Base-by-base conservation (phyloP, 2,888 invertebrate genomes). In the Trichopoda pennipes region DNA sequence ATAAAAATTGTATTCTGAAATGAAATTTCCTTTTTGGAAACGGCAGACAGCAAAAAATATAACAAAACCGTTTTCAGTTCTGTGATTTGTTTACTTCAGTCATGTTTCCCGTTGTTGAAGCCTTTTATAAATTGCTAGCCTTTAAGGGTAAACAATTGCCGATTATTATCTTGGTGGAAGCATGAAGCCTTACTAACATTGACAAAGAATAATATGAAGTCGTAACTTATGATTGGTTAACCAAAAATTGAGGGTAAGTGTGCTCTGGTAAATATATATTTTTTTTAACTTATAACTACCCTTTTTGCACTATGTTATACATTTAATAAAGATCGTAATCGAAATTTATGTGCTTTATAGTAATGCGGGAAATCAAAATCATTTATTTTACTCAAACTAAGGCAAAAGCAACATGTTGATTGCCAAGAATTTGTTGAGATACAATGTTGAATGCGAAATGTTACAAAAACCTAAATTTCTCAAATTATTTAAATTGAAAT, bases 141-240 rank as follows among this genome's bases (percentile, higher is more conserved):
- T 77, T 69, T 73, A 69, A 81, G 77, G 81, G 81, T 77, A 73
- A 81, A 81, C 68, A 73, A 42, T 60, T 60, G 32, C 60, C 61
- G 80, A 80, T 75, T 70, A 64, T 79, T 82, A 82, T 82, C 81
- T 79, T 21, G 44, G 68, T 28, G 28, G 60, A 64, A 69, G 60
- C 70, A 77, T 79, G 68, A 68, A 80, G 61, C 28, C 58, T 51
- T 51, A 35, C 55, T 58, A 68, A 42, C 14, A 16, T 16, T 51
- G 63, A 38, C 42, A 21, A 56, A 42, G 51, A 32, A 58, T 44
- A 58, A 35, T 73, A 70, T 69, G 42, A 55, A 66, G 47, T 28
- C 44, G 75, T 82, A 61, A 53, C 64, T 82, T 82, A 72, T 82
- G 82, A 82, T 82, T 82, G 82, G 82, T 79, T 82, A 72, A 76